Base-by-base conservation (phyloP, 2,888 invertebrate species). In the Trachelus stipa region DNA sequence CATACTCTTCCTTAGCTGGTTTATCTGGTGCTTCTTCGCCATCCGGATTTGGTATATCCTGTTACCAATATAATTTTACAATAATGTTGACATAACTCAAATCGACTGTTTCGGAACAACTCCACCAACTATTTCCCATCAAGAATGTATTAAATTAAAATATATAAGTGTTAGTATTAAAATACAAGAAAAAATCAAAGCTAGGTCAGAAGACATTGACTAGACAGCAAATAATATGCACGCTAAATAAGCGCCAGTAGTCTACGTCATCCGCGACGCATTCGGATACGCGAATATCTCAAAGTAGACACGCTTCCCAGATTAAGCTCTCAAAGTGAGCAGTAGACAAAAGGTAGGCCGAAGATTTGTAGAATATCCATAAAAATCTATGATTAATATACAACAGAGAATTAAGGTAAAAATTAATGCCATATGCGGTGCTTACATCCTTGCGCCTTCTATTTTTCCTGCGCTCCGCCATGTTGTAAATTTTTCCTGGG, bases 1-100 rank as follows among this genome's bases (percentile, higher is more conserved):
- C 94, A 91, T 97, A 98, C 91, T 99, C 98, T 79, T 98, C 97
- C 91, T 98, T 98, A 0, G 96, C 93, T 1, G 97, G 95, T 91
- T 97, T 97, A 79, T 96, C 95, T 1, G 93, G 92, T 34, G 92
- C 91, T 81, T 93, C 92, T 82, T 93, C 92, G 12, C 84, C 91
- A 11, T 93, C 93, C 34, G 91, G 87, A 85, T 88, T 90, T 12
- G 92, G 88, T 87, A 92, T 91, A 82, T 93, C 93, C 93, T 93
- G 82, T 77, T 89, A 15, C 6, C 40, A 23, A 56, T 23, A 56
- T 56, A 56, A 56, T 6, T 56, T 9, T 56, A 56, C 23, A 23
- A 23, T 40, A 40, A 11, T 56, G 3, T 23, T 56, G 23, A 56
- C 40, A 9, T 56, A 56, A 15, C 40, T 15, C 15, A 15, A 40